Evolutionary conservation across 2,888 invertebrate genomes (phyloP).

Genomic region (Campaea margaritaria): DNA sequence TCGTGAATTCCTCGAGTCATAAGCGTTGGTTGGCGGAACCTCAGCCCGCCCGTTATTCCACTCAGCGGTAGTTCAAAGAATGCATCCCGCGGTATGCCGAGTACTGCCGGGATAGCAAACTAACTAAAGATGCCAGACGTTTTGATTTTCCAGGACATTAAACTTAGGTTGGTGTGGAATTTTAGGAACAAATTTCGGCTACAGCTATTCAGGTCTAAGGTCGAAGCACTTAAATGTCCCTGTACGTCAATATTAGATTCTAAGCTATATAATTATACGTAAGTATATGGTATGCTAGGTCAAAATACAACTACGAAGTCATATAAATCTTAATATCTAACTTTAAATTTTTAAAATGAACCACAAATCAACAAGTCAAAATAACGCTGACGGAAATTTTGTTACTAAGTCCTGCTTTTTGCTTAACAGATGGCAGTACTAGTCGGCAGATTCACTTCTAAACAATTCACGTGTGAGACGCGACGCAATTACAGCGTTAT

Average conservation of each 20-base stretch:
- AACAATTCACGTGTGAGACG: conserved; percentile 28
- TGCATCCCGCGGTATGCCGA: conserved; percentile 16
- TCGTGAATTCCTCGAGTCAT: conserved; percentile 8
- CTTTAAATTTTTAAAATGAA: not conserved
- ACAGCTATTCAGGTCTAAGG: too few relatives aligned
- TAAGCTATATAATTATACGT: too few relatives aligned
- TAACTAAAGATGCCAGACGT: conserved; percentile 7
- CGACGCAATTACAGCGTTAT: conserved; percentile 33
- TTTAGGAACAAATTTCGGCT: not conserved
- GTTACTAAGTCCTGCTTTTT: not conserved
- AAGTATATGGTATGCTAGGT: too few relatives aligned
- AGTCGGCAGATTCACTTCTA: conserved; percentile 13
- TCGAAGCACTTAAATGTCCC: too few relatives aligned
- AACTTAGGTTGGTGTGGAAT: not conserved
- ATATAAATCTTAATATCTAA: too few relatives aligned
- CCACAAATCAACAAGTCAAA: too few relatives aligned
- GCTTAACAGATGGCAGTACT: conserved; percentile 10
- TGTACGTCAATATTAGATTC: too few relatives aligned
- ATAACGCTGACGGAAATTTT: not conserved
- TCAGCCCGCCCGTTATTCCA: conserved; percentile 15
- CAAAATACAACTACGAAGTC: too few relatives aligned
- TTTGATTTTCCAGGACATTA: not conserved
- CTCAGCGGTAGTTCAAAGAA: conserved; percentile 22
- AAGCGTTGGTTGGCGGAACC: conserved; percentile 14
- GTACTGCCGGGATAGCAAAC: conserved; percentile 2